Conservation (phyloP, 2,888 invertebrate species). For the Scaptomyza flava region DNA sequence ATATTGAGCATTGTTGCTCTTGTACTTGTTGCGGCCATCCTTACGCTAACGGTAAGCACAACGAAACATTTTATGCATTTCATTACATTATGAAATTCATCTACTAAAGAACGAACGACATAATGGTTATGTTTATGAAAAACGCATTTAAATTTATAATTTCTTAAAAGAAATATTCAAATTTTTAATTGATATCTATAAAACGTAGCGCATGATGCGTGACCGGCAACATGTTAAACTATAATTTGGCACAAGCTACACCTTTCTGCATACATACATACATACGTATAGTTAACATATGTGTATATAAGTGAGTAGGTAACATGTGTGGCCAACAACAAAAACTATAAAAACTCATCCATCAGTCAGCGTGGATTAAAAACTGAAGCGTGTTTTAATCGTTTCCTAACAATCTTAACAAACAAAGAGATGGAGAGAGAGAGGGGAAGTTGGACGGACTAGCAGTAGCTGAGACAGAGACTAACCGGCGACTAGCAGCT, state of each 20-base stretch:
- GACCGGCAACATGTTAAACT: conserved; percentile 54
- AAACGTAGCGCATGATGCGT: conserved; percentile 59
- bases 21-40: conserved; percentile 68
- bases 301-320: not conserved
- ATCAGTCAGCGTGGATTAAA: conserved; percentile 17
- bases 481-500: conserved; percentile 25
- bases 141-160: conserved; percentile 32
- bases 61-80: no score
- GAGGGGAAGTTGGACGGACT: not conserved
- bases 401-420: conserved; percentile 49
- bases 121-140: conserved; percentile 22
- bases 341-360: conserved; percentile 31
- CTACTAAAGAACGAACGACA: conserved; percentile 1
- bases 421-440: not conserved
- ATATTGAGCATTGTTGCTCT: conserved; percentile 71
- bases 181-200: conserved; percentile 34
- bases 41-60: conserved; percentile 79
- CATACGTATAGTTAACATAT: not conserved
- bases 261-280: not conserved
- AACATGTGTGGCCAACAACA: not conserved
- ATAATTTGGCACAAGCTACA: conserved; percentile 58
- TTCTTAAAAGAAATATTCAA: conserved; percentile 7
- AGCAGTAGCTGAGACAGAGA: conserved; percentile 20
- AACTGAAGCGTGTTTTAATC: conserved; percentile 55
- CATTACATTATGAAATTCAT: no score